These are phyloP conservation scores for Mythimna pallens DNA, from an alignment of 2,888 invertebrate species.

Conservation along the genomic window DNA sequence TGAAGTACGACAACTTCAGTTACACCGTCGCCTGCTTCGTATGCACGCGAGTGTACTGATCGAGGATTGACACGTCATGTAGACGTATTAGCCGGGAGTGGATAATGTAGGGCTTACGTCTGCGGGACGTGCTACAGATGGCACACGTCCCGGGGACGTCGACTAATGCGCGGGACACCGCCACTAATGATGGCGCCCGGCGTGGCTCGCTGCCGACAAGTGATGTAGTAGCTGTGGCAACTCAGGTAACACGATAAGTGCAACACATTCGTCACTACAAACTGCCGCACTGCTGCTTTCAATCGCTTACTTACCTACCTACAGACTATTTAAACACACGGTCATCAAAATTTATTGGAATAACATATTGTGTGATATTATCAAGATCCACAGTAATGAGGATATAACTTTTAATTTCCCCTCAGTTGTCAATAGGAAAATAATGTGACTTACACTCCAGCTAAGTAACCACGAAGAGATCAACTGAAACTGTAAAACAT, in stretches of 20 bases:
- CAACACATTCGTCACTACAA: conserved; percentile 2
- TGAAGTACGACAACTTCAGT: background rate
- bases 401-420: background rate
- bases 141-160: conserved; percentile 13
- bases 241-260: background rate
- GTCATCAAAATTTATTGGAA: background rate
- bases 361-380: background rate
- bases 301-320: background rate
- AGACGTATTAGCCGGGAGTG: conserved; percentile 30
- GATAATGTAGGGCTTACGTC: conserved; percentile 45
- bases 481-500: conserved; percentile 12
- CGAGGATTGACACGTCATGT: conserved; percentile 40
- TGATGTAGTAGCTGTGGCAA: conserved; percentile 7
- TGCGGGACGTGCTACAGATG: conserved; percentile 41
- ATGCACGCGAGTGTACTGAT: conserved; percentile 5
- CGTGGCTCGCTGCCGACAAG: background rate
- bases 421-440: background rate
- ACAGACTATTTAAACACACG: background rate
- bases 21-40: conserved; percentile 7
- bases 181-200: conserved; percentile 21
- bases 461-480: conserved; percentile 3
- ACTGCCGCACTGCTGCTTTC: background rate
- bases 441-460: background rate
- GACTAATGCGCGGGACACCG: conserved; percentile 46
- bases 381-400: background rate